Conservation (phyloP, 37 sponge, comb jelly and placozoan genomes). For the Aplysina aerophoba region DNA sequence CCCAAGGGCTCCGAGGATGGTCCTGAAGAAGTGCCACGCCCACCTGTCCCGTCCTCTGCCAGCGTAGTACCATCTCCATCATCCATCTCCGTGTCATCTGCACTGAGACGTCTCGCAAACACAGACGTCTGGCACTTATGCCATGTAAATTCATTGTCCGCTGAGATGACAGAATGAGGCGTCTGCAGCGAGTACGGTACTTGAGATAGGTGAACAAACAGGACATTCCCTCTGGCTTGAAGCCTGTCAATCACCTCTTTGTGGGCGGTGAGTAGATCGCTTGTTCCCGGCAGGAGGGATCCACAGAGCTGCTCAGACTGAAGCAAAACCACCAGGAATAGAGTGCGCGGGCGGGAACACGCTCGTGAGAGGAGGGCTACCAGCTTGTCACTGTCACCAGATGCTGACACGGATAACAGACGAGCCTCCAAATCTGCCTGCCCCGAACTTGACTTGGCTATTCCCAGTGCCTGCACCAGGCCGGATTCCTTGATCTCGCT, state of each 20-base stretch:
- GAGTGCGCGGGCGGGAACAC: not conserved
- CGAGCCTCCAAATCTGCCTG: not conserved
- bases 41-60: not conserved
- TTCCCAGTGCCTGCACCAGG: not conserved
- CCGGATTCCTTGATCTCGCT: not conserved
- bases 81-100: not conserved
- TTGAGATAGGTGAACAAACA: conserved; percentile 64
- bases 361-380: not conserved
- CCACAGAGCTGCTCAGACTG: conserved; percentile 31
- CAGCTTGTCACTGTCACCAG: not conserved
- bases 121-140: conserved; percentile 15
- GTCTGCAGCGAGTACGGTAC: conserved; percentile 66
- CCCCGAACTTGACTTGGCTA: not conserved
- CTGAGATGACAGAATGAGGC: conserved; percentile 56
- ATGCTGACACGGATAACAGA: not conserved
- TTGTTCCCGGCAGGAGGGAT: not conserved
- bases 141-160: conserved; percentile 73
- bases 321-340: not conserved
- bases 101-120: not conserved
- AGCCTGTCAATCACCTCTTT: conserved; percentile 22
- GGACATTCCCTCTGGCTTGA: conserved; percentile 37
- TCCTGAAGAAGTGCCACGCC: not conserved
- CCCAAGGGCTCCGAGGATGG: too few relatives aligned
- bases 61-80: not conserved
- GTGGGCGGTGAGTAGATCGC: not conserved